Conservation (phyloP, 2,888 invertebrate species). For the Reticulitermes lucifugus region DNA sequence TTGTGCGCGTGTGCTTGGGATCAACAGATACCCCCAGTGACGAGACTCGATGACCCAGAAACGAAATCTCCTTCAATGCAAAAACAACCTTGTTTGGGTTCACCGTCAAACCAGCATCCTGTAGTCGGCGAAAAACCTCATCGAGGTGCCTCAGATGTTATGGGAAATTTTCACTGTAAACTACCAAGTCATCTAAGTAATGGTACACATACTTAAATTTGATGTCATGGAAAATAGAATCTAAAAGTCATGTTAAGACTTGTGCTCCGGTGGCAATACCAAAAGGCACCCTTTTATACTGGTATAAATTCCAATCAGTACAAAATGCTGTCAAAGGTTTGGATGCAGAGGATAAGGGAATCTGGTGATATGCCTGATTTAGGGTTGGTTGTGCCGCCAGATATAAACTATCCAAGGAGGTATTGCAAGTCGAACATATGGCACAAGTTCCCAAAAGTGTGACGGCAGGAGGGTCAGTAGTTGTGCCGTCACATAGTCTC, state of each 20-base stretch:
- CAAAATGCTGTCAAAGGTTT: neutral
- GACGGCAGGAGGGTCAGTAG: no score
- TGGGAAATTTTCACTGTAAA: neutral
- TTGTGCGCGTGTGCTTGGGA: neutral
- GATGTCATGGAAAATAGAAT: neutral
- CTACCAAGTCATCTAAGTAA: neutral
- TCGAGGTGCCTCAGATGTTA: neutral
- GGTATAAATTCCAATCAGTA: neutral
- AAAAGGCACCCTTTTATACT: constrained; percentile 5
- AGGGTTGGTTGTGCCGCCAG: no score
- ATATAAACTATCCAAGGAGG: no score
- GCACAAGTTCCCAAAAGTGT: no score
- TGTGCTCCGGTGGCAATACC: neutral
- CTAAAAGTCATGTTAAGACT: neutral
- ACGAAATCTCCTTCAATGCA: neutral
- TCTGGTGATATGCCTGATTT: neutral
- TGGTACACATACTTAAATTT: neutral
- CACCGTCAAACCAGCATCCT: neutral
- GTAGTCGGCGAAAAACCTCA: neutral
- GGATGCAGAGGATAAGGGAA: neutral
- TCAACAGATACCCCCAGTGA: neutral
- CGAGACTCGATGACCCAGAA: neutral
- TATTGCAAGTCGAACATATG: no score
- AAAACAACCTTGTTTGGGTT: neutral
- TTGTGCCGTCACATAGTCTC: no score